phyloP scores from a whole-genome alignment of 2,888 invertebrate species.

The Hyalella azteca region DNA sequence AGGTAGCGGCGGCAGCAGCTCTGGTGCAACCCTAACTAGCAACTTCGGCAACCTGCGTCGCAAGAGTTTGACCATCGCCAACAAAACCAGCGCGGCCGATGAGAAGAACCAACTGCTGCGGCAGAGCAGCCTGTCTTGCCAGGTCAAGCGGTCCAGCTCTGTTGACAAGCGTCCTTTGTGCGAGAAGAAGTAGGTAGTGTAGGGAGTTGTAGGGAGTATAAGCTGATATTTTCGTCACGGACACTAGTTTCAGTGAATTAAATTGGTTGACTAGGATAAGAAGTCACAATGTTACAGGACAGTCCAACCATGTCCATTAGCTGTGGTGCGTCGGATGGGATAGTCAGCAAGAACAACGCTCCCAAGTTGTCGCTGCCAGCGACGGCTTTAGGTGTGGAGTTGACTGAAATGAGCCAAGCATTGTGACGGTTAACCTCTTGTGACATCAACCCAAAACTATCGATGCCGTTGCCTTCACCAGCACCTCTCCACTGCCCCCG shows the following conservation, averaged over 20 bases:
- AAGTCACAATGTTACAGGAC: background rate
- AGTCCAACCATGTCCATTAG: background rate
- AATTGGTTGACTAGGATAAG: no score
- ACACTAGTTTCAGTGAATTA: no score
- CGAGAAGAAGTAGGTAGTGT: conserved; percentile 22
- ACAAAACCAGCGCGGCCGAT: conserved; percentile 6
- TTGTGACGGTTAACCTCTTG: conserved; percentile 55
- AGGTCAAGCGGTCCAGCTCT: conserved; percentile 36
- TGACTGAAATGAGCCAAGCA: conserved; percentile 51
- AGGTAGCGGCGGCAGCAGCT: background rate
- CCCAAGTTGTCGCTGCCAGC: conserved; percentile 52
- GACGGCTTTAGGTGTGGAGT: conserved; percentile 54
- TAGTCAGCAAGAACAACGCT: background rate
- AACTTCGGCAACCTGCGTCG: conserved; percentile 21
- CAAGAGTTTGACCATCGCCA: conserved; percentile 25
- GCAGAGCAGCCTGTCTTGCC: conserved; percentile 33
- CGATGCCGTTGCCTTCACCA: background rate
- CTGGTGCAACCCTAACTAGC: background rate
- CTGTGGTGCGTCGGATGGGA: background rate
- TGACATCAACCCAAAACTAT: conserved; percentile 43
- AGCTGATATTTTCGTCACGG: no score
- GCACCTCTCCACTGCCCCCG: conserved; percentile 31
- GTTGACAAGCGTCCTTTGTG: conserved; percentile 27
- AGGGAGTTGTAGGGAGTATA: no score
- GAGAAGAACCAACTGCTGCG: conserved; percentile 33